Base-by-base conservation (phyloP, 1,140 invertebrate species). In the Ruditapes philippinarum region DNA sequence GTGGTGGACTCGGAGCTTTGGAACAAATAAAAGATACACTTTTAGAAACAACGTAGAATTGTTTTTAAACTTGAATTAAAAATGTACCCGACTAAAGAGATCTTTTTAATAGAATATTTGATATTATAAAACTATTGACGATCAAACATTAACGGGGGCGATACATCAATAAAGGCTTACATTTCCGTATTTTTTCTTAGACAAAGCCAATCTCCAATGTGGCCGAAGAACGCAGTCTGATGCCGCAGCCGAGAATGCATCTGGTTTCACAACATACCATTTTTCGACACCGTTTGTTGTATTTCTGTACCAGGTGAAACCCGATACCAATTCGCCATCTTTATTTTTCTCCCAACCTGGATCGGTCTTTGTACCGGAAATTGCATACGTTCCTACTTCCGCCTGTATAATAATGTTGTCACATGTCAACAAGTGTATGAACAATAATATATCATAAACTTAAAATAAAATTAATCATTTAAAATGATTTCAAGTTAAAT, bases 181-280 rank as follows among this genome's bases (percentile, higher is more conserved):
- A 57, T 79, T 79, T 49, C 76, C 76, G 54, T 79, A 79, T 79
- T 54, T 79, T 19, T 19, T 36, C 17, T 42, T 51, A 54, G 45
- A 79, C 19, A 79, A 31, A 12, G 76, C 76, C n/a, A 79, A 31
- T 49, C 76, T 36, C 76, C 76, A 79, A 11, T 79, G 17, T 33
- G 42, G 38, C 22, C 76, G 17, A 3, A 79, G 2, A 36, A 3
- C 9, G 25, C 76, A 79, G 28, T 79, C 76, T 19, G 5, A 2
- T 9, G 42, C 76, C 3, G 38, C 76, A 1, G 76, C 42, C 7
- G 45, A 49, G 2, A 79, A 54, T 11, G 45, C 45, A 33, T 79
- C 76, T 4, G 76, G 45, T 57, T 31, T 49, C 3, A 79, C 76
- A 12, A 79, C 76, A 31, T 79, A 54, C 22, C n/a, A 45, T 4